Percentiles rank a stretch among this genome's conserved stretches.
These are phyloP conservation scores for Catocala fraxini DNA, from an alignment of 2,888 invertebrate species.

Conservation along the genomic window DNA sequence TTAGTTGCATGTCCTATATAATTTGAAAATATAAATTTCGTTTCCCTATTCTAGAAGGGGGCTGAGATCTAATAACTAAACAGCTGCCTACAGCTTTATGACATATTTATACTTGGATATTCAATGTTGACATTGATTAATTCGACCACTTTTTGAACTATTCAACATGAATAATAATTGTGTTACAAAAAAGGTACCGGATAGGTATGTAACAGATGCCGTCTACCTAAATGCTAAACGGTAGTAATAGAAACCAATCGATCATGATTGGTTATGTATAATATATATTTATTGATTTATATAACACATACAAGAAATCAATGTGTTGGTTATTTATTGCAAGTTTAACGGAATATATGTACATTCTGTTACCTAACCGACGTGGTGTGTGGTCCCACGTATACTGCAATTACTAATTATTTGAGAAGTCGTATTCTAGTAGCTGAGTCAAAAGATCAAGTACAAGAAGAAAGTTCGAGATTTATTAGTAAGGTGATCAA, in stretches of 20 bases:
- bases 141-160: not conserved
- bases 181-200: not conserved
- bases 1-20: too few relatives aligned
- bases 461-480: too few relatives aligned
- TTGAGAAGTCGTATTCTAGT: too few relatives aligned
- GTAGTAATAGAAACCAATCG: slow-evolving; percentile 4
- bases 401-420: too few relatives aligned
- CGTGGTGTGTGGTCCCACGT: too few relatives aligned
- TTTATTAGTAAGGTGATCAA: too few relatives aligned
- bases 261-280: slow-evolving; percentile 3
- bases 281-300: not conserved
- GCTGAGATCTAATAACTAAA: too few relatives aligned
- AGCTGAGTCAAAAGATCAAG: too few relatives aligned
- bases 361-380: not conserved
- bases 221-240: slow-evolving; percentile 6
- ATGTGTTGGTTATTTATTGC: not conserved
- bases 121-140: not conserved
- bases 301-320: not conserved
- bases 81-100: too few relatives aligned
- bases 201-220: slow-evolving; percentile 1
- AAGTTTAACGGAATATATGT: not conserved
- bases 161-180: not conserved
- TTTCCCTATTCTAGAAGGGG: too few relatives aligned
- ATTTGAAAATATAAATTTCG: too few relatives aligned
- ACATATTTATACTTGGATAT: not conserved